Evolutionary conservation across 2,113 vertebrate genomes (phyloP), one percentile per base, ranked within the genome.

Genomic region (Hemibates koningsi): DNA sequence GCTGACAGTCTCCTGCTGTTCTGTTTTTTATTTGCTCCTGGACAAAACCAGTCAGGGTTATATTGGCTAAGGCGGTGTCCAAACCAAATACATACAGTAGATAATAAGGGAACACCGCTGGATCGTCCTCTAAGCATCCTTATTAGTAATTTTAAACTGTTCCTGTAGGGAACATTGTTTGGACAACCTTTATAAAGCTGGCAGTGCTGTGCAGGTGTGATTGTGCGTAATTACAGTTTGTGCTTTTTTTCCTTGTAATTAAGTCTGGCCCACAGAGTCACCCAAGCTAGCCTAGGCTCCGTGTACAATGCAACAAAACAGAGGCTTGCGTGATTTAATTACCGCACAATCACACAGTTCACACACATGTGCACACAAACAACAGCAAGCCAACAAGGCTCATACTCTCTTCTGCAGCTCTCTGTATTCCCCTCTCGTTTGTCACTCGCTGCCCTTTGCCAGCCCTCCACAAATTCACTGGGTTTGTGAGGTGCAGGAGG

Each of bases 191-290:
- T 80, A 48, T 76, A 34, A 19, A 66, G 84, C 78, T 52, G 34
- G 53, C n/a, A 38, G 29, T 78, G 81, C 27, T 27, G 91, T 53
- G 87, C 91, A 94, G 91, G 91, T 94, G 91, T 76, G 86, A 38
- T 78, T 83, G 87, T 86, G 88, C 84, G 53, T 93, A 95, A 94
- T 95, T 95, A 93, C 91, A 90, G 66, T 83, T 78, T 61, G 82
- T 71, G 32, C 10, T 89, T 89, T 29, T 21, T 91, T 94, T 82
- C 53, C 80, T 45, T 87, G 90, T 93, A 94, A 95, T 94, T 95
- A 91, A 94, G 88, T 87, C 84, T 80, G 80, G 80, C 86, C 82
- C 79, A 73, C 29, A 4, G 89, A 90, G 87, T 93, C 87, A 87
- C 59, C 56, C 59, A 34, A 57, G 80, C 88, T 66, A 7, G 66